A percentile compares a stretch with the other conserved stretches of the same genome.
phyloP scores from a whole-genome alignment of 2,797 vertebrate genomes.

The Phataginus tricuspis region DNA sequence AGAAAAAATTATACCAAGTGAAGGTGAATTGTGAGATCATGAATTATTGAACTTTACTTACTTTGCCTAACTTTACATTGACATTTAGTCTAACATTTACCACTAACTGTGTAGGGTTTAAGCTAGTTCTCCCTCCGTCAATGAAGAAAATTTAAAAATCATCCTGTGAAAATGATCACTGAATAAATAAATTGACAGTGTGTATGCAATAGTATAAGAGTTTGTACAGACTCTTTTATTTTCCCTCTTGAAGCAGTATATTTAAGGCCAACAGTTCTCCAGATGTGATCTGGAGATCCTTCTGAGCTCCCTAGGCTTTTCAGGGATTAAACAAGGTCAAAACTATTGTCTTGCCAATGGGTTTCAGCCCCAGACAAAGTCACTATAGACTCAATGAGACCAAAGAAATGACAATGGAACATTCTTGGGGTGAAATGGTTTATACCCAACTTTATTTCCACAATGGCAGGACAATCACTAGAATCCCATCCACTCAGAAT shows the following conservation, averaged over 20 bases:
- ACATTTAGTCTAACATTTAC: not conserved
- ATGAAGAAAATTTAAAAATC: not conserved
- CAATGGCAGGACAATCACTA: no score
- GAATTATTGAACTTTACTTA: constrained; percentile 30
- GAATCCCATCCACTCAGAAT: no score
- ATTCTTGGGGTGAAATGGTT: no score
- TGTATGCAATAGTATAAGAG: not conserved
- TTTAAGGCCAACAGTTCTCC: not conserved
- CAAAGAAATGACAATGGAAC: no score
- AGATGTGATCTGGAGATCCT: not conserved
- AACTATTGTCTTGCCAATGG: not conserved
- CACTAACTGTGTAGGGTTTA: not conserved
- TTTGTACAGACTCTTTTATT: not conserved
- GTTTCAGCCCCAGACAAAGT: no score
- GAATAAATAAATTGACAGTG: not conserved
- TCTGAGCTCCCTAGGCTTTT: not conserved
- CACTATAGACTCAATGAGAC: no score
- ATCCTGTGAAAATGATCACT: not conserved
- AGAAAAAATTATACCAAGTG: not conserved
- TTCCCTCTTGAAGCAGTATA: not conserved
- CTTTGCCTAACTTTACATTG: not conserved
- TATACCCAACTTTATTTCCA: no score
- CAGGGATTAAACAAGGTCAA: not conserved
- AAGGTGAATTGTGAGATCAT: not conserved
- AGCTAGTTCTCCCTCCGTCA: not conserved